Base-by-base conservation (phyloP, 2,113 vertebrate species). In the Camelus bactrianus region DNA sequence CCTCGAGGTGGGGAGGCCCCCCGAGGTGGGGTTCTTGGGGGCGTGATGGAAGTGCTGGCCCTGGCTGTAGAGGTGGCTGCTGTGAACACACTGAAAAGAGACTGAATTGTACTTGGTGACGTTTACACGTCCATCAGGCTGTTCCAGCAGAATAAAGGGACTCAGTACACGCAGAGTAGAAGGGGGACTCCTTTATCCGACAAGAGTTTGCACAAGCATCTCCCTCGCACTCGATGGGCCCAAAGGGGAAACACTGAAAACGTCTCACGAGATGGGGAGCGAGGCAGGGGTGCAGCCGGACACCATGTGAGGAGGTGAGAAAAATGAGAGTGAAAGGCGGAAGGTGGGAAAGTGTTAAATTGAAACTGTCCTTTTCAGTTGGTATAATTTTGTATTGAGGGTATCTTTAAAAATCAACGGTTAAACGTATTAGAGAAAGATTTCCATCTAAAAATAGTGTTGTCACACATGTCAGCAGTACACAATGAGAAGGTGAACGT, bases 181-280 rank as follows among this genome's bases (percentile, higher is more conserved):
- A 26, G 65, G 5, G 15, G 1, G 20, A 4, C 0, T 1, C 30
- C 30, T 35, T 14, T 48, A 48, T 48, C 52, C 8, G 38, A 58
- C 5, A 17, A 10, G 38, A 19, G 19, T 42, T 30, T 2, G 9
- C 10, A 52, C 26, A 9, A 15, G 79, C 11, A 6, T 22, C 6
- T 0, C 19, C 46, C 0, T 10, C 0, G 0, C 0, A 2, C n/a
- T 73, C 10, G 6, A 3, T 2, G 28, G 38, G 6, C 22, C 65
- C 3, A 2, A 0, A 0, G 12, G 50, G 0, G 22, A 13, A 22
- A 7, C 3, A 9, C 28, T 0, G 12, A 17, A 3, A 1, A 14
- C 58, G 65, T 20, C 38, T 56, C 54, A 5, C 38, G 10, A 35
- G 89, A 48, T 0, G 0, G 30, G 54, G 11, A 15, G 24, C 4